phyloP scores from a whole-genome alignment of 2,113 vertebrate genomes.

The Ramphastos sulfuratus region DNA sequence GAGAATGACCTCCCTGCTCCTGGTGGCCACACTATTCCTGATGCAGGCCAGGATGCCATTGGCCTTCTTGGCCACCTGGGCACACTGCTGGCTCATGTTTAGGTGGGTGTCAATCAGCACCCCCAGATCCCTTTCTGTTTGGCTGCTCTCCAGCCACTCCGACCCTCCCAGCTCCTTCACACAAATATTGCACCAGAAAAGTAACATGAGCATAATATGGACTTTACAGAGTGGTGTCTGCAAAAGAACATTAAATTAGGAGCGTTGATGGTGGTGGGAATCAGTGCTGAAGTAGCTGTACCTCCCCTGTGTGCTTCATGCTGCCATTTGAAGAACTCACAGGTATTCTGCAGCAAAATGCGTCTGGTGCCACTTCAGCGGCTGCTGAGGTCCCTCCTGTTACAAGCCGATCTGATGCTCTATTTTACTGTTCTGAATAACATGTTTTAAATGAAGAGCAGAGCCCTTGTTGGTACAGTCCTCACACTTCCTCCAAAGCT shows the following conservation, averaged over 20 bases:
- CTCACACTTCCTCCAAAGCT: not conserved
- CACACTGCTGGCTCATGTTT: too few relatives aligned
- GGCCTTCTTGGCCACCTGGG: too few relatives aligned
- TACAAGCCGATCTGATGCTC: not conserved
- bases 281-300: not conserved
- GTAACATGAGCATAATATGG: not conserved
- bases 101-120: too few relatives aligned
- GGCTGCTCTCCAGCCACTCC: too few relatives aligned
- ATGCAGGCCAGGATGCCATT: too few relatives aligned
- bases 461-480: not conserved
- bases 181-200: not conserved
- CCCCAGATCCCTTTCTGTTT: too few relatives aligned
- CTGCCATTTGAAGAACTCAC: not conserved
- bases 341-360: not conserved
- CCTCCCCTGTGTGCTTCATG: not conserved
- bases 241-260: not conserved
- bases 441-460: not conserved
- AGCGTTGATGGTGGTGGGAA: not conserved
- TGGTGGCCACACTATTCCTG: too few relatives aligned
- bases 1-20: too few relatives aligned
- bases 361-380: fast-evolving
- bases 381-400: not conserved
- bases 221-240: not conserved
- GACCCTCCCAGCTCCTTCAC: not conserved
- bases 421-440: fast-evolving